Base-by-base conservation (phyloP, 2,888 invertebrate species). In the Heliconius ethilla region DNA sequence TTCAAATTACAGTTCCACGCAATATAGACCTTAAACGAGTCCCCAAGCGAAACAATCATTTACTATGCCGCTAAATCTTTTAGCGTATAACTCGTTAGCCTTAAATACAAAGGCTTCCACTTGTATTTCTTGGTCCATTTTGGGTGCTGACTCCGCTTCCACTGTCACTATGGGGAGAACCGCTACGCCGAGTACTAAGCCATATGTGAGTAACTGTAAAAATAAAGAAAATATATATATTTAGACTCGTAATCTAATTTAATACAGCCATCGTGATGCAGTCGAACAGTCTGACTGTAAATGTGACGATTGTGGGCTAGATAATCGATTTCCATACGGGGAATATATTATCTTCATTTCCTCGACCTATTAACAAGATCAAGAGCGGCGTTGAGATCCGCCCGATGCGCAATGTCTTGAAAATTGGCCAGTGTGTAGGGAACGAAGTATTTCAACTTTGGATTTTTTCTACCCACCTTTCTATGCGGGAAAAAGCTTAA, bases 111-210 rank as follows among this genome's bases (percentile, higher is more conserved):
- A 87, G 40, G 79, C 72, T 0, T 77, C 78, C 3, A 88, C 1
- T 25, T 87, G 86, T 0, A 83, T 81, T 0, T 85, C 84, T 0
- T 80, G 85, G 0, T 83, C 83, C 37, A 88, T 70, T 15, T 76
- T 82, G 0, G 91, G 92, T 0, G 90, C 90, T 3, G 82, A 80
- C 1, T 87, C 87, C 0, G 86, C 86, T n/a, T 91, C 90, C 76
- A 90, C 90, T 7, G 88, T 84, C 76, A 92, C 89, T 11, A 91
- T 79, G 0, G 92, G 93, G 18, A 93, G 85, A 0, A 90, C 10
- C 15, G 84, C 82, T 9, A 89, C 83, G 1, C 87, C 82, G 11
- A 89, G 66, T 13, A 85, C 74, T 0, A 91, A 78, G 0, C 87
- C 87, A 69, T 81, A 82, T 0, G 88, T 87, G n/a, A 89, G 76